Evolutionary conservation across 2,797 vertebrate genomes (phyloP), one percentile per base, ranked within the genome.

Genomic region (Acrossocheilus fasciatus): DNA sequence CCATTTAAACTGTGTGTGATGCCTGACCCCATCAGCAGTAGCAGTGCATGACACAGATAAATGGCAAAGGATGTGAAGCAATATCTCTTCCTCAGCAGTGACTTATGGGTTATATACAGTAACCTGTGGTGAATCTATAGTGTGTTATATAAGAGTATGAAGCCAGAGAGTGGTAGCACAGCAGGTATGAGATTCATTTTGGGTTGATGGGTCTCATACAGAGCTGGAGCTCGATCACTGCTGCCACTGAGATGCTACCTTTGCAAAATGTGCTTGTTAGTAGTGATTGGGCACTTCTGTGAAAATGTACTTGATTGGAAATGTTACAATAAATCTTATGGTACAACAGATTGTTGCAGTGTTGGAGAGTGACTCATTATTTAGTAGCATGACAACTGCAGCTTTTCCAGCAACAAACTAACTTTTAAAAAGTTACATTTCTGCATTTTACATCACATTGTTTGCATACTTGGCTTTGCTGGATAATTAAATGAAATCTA

Each of bases 51-150:
- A 39, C 41, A 83, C 23, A 83, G 76, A 73, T 68, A 84, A 84
- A 88, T 45, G 73, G 47, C 81, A 83, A 47, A 62, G 6, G 30
- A 84, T 86, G 77, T 64, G 20, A 52, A 66, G n/a, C 41, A 73
- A 76, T 86, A 86, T 36, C 64, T 68, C 64, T 68, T 68, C 17
- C 34, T 68, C 34, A 68, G 15, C 34, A 36, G 64, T 36, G 64
- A 15, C 57, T 82, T 81, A 72, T 72, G 41, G 15, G 47, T 47
- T 30, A 83, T 88, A 82, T 30, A 66, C 30, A 66, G 64, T 36
- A 34, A 18, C 77, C 18, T 45, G 73, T 30, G 20, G 57, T 4
- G 12, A 74, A 86, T 86, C 72, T 82, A 57, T 81, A 69, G 78
- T 62, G 41, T 70, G 70, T 43, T 66, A 57, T 59, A 34, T 18